These are phyloP conservation scores for Macrotrachela quadricornifera DNA, from an alignment of 1,140 invertebrate species.

Conservation along the genomic window DNA sequence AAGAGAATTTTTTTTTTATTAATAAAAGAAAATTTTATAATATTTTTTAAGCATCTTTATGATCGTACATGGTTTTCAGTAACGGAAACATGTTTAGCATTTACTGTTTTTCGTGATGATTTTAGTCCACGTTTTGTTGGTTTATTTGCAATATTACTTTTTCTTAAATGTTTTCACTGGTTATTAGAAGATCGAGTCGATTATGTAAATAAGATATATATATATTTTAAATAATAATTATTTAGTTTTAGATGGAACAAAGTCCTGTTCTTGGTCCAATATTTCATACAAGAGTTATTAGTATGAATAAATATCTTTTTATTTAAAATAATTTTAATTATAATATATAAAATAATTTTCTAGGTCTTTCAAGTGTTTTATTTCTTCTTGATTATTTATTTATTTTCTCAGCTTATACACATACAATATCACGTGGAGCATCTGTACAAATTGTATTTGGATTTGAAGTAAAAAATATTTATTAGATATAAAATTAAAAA, in stretches of 20 bases:
- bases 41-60: slow-evolving; percentile 62
- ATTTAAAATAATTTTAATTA: too few relatives aligned
- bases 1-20: slow-evolving; percentile 2
- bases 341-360: too few relatives aligned
- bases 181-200: slow-evolving; percentile 92
- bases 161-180: slow-evolving; percentile 99
- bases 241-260: slow-evolving; percentile 69
- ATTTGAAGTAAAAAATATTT: slow-evolving; percentile 47
- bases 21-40: neutral
- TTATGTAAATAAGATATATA: slow-evolving; percentile 51
- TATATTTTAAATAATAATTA: neutral
- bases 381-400: slow-evolving; percentile 64
- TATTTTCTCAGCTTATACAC: slow-evolving; percentile 77
- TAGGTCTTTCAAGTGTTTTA: slow-evolving; percentile 51
- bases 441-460: slow-evolving; percentile 96
- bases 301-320: too few relatives aligned
- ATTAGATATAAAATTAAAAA: neutral
- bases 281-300: slow-evolving; percentile 74
- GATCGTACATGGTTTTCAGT: slow-evolving; percentile 97
- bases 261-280: slow-evolving; percentile 83
- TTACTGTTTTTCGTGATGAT: slow-evolving; percentile 96
- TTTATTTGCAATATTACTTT: slow-evolving; percentile 79
- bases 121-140: slow-evolving; percentile 96
- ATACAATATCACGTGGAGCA: slow-evolving; percentile 74
- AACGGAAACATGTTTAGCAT: slow-evolving; percentile 92